These are phyloP conservation scores for Drosophila kurseongensis DNA, from an alignment of 1,140 invertebrate species.

Conservation along the genomic window DNA sequence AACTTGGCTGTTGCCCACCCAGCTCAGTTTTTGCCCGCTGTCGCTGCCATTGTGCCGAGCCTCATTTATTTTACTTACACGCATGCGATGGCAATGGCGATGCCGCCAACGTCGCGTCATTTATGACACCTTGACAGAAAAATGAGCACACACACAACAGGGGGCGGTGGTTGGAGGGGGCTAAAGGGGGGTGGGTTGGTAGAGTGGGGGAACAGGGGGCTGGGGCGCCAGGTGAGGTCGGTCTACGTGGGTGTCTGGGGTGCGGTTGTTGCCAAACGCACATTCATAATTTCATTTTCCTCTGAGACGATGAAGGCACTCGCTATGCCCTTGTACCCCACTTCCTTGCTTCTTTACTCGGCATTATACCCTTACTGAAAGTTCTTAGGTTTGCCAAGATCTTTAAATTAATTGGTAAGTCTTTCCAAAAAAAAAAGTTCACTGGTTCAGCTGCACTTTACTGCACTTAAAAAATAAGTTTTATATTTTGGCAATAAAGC, in stretches of 20 bases:
- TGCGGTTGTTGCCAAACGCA: slow-evolving; percentile 74
- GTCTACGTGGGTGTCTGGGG: slow-evolving; percentile 61
- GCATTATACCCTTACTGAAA: not conserved
- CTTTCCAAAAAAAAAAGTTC: no score
- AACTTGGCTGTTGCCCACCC: slow-evolving; percentile 15
- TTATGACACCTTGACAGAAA: slow-evolving; percentile 81
- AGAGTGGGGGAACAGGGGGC: not conserved
- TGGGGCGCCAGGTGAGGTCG: slow-evolving; percentile 29
- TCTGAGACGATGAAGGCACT: slow-evolving; percentile 40
- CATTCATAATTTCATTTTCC: slow-evolving; percentile 82
- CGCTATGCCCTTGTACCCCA: slow-evolving; percentile 8
- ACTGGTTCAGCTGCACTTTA: no score
- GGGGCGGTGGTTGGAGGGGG: not conserved
- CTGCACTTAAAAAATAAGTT: not conserved
- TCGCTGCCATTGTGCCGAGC: slow-evolving; percentile 65
- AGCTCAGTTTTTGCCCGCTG: slow-evolving; percentile 26
- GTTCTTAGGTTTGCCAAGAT: not conserved
- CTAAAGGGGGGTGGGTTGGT: not conserved
- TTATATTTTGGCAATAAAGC: no score
- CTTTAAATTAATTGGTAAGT: not conserved
- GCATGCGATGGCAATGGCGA: slow-evolving; percentile 57
- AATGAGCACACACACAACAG: slow-evolving; percentile 66
- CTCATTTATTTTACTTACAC: slow-evolving; percentile 83
- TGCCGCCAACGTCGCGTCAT: slow-evolving; percentile 68
- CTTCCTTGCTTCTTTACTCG: not conserved